Evolutionary conservation across 2,888 invertebrate species (phyloP), one percentile per base, ranked within the genome.

Genomic region (Spodoptera littoralis): DNA sequence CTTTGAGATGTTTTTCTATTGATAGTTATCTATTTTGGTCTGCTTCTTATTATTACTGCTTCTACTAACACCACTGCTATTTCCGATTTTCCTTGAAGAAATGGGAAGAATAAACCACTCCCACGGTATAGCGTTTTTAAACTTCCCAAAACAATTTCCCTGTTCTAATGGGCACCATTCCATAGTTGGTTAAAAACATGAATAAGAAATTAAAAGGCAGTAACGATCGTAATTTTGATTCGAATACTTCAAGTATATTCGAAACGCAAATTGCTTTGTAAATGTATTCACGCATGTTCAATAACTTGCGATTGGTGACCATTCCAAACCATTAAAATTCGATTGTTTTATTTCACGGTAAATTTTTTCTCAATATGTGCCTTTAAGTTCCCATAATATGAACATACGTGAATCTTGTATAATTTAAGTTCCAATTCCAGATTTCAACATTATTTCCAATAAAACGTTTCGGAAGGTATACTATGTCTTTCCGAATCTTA

Each of bases 261-360:
- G 30, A 41, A 75, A 75, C 63, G 65, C 52, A 80, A 80, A 79
- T 79, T 74, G 70, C 64, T 49, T 70, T 77, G 69, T 79, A 76
- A 71, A 79, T 77, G 69, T 79, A 65, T 64, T 69, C 64, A 80
- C 63, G 72, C 77, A 75, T 72, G 69, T 74, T 70, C 72, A 72
- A 78, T 77, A 72, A 79, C 77, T 71, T 65, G 47, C 64, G 60
- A 72, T 77, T 72, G 68, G 75, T 79, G 55, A 75, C 72, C 70
- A 75, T 75, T 77, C 58, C 65, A 65, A 67, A 65, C 64, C 67
- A 78, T 79, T 74, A 67, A 67, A 72, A 75, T 75, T 70, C 52
- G 64, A 65, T 77, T 78, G 68, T 77, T 74, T 77, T 72, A 78
- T 77, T 78, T 75, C 69, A 77, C 72, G 75, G 75, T 72, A 52